Base-by-base conservation (phyloP, 2,888 invertebrate species). In the Bellardia pandia region DNA sequence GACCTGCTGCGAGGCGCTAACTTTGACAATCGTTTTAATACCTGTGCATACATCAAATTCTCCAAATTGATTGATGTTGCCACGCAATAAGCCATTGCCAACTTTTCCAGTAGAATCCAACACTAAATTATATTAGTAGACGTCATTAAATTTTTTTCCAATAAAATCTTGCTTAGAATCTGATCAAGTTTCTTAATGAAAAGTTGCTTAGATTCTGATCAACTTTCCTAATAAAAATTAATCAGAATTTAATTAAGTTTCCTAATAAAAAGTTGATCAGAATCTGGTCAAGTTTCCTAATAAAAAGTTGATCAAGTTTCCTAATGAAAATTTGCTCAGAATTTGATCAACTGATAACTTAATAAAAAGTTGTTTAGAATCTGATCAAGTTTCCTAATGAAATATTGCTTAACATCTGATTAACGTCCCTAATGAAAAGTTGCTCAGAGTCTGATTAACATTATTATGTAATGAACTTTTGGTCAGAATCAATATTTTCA, bases 21-120 rank as follows among this genome's bases (percentile, higher is more conserved):
- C 94, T 88, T 95, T 95, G 0, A 96, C 95, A 33, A 95, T 94
- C 16, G 95, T 95, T 86, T 92, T 91, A 42, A 91, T 88, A 45
- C 90, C 94, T 86, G 96, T 93, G 90, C 96, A 96, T 93, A 96
- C 95, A 93, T 96, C 96, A 90, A 95, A 96, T 93, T 96, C 96
- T 14, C 96, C 96, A 23, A 96, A 93, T 92, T 96, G 96, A 91
- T 96, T 96, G 69, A 96, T 95, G 92, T 96, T 96, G 88, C 96
- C 96, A 90, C 95, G 95, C 62, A 96, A 94, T 77, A 96, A 91
- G 68, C 96, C 96, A 90, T 96, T 95, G 90, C 96, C 95, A 76
- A 96, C 94, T 92, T 96, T 96, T n/a, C 95, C 96, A 48, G 95
- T 95, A 45, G 96, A 95, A 92, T 96, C 96, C 91, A 96, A 94